Percentiles rank a stretch among this genome's conserved stretches.
Evolutionary conservation across 1,140 invertebrate genomes (phyloP).

Genomic region (Oncopodura yosiiana): DNA sequence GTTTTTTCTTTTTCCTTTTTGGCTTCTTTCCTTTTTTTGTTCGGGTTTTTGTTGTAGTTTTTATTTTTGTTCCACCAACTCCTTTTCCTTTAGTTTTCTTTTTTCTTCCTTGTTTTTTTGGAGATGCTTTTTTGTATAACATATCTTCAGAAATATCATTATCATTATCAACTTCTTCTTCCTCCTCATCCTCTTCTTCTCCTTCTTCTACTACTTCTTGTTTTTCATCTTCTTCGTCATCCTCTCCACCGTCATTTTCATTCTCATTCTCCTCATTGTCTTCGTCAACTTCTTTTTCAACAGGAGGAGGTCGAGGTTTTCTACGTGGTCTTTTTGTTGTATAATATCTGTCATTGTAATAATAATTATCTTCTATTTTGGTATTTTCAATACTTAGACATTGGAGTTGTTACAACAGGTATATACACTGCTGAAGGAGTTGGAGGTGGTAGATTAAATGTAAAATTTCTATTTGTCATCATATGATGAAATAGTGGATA

Average conservation of each 20-base stretch:
- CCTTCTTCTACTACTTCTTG: not conserved
- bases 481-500: conserved; percentile 19
- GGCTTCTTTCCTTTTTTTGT: no score
- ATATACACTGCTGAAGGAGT: not conserved
- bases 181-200: not conserved
- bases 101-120: not conserved
- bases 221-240: not conserved
- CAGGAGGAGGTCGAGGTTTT: not conserved
- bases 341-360: not conserved
- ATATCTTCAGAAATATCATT: no score
- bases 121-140: no score
- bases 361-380: not conserved
- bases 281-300: not conserved
- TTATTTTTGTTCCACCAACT: not conserved
- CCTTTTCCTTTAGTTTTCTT: not conserved
- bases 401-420: no score
- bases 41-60: not conserved
- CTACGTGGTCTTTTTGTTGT: not conserved
- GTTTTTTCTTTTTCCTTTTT: not conserved
- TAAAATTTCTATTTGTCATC: conserved; percentile 8
- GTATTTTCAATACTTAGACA: no score
- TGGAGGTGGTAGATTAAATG: conserved; percentile 10
- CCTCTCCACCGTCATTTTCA: no score
- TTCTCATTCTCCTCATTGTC: no score
- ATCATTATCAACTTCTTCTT: no score